Evolutionary conservation across 2,797 vertebrate species (phyloP), one percentile per base, ranked within the genome.

Genomic region (Acridotheres tristis): DNA sequence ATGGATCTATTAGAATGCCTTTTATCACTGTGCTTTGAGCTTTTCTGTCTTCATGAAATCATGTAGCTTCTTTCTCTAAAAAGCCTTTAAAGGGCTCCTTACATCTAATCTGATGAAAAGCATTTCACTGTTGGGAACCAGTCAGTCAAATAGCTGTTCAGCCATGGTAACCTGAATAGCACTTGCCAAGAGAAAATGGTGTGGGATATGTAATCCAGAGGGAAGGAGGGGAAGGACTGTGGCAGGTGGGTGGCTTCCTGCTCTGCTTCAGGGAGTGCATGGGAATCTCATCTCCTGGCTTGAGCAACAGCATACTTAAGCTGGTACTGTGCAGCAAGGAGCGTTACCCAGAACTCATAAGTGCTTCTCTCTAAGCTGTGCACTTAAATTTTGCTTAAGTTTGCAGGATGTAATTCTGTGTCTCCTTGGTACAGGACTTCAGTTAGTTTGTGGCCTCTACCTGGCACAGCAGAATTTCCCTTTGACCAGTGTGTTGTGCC

Each of bases 1-100:
- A 36, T 62, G 29, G n/a, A 38, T 92, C 61, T 94, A 38, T 83
- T 85, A 80, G 92, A 95, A 55, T 74, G 63, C 27, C 40, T 92
- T 87, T 71, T 91, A 77, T 89, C n/a, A 16, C n/a, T 50, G 0
- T 67, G 5, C 42, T 84, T 88, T 83, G 50, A 88, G 86, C 54
- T 90, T 79, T 89, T 87, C 80, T 77, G 43, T 67, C 53, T 94
- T 55, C 8, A 8, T 90, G 80, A 95, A 84, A 42, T 73, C 29
- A 15, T 34, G 38, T 86, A 63, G 19, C 42, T 89, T 42, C 57
- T 80, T 85, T 92, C 38, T 65, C 29, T 87, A 71, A 67, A 58
- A 91, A 85, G 23, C 32, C n/a, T 85, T 69, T 74, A 51, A 85
- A 87, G 32, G 76, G 14, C 42, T 74, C 85, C 50, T 43, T n/a